Evolutionary conservation across 2,888 invertebrate genomes (phyloP).

Genomic region (Tiliacea citrago): DNA sequence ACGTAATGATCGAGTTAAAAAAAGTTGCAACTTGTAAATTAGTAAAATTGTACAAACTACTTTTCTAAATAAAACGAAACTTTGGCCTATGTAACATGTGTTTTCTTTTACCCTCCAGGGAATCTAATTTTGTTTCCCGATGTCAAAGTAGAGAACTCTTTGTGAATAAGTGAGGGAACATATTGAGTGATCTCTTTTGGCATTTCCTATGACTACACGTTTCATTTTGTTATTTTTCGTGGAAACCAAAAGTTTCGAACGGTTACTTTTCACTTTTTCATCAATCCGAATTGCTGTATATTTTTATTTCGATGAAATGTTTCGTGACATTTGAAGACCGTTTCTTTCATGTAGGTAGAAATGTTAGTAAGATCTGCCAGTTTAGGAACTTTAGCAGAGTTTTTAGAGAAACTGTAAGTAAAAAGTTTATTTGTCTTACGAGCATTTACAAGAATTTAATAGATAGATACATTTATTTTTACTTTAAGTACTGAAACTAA

Average conservation of each 20-base stretch:
- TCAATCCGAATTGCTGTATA: neutral
- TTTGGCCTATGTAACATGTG: slow-evolving; percentile 86
- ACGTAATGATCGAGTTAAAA: slow-evolving; percentile 64
- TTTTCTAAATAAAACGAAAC: slow-evolving; percentile 90
- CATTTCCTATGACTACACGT: slow-evolving; percentile 42
- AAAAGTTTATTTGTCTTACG: too few species aligned
- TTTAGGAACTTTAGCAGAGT: too few species aligned
- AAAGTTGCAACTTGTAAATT: slow-evolving; percentile 76
- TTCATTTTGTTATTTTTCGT: slow-evolving; percentile 53
- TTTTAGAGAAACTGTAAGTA: too few species aligned
- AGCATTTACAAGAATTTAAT: too few species aligned
- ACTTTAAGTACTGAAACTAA: too few species aligned
- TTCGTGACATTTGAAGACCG: neutral
- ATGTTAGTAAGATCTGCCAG: neutral
- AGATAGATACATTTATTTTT: too few species aligned
- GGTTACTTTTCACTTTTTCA: slow-evolving; percentile 40
- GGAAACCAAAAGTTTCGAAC: slow-evolving; percentile 21
- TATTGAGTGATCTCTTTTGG: slow-evolving; percentile 59
- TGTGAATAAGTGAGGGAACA: slow-evolving; percentile 48
- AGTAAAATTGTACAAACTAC: slow-evolving; percentile 89
- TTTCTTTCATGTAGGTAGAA: neutral
- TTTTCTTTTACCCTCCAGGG: slow-evolving; percentile 68
- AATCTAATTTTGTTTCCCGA: slow-evolving; percentile 52
- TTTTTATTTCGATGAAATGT: slow-evolving; percentile 12
- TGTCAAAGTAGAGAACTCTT: slow-evolving; percentile 58